phyloP scores from a whole-genome alignment of 2,888 invertebrate genomes.

The Aphrophora alni region DNA sequence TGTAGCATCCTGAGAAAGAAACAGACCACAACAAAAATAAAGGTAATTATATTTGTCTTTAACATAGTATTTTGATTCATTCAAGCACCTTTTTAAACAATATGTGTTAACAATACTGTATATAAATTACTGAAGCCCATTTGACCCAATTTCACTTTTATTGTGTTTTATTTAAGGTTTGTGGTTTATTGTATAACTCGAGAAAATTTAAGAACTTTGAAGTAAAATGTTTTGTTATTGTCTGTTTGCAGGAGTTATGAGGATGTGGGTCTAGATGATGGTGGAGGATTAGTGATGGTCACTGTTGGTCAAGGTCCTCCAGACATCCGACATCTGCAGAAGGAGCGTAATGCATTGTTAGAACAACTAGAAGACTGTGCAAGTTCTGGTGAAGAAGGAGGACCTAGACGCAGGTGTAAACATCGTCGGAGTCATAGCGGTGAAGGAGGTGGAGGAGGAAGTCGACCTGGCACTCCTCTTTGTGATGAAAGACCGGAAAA shows the following conservation, averaged over 20 bases:
- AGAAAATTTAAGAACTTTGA: no score
- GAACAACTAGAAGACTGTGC: constrained; percentile 65
- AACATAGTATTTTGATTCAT: no score
- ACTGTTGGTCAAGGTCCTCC: constrained; percentile 56
- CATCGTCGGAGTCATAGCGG: constrained; percentile 61
- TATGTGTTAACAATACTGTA: no score
- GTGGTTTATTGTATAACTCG: no score
- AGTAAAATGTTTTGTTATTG: no score
- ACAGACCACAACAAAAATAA: no score
- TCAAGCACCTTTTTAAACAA: no score
- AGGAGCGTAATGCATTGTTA: constrained; percentile 69
- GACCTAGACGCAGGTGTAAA: constrained; percentile 57
- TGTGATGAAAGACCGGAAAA: constrained; percentile 82
- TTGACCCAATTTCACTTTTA: no score
- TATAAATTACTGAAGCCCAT: no score
- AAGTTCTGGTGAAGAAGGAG: constrained; percentile 51
- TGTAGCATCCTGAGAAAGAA: no score
- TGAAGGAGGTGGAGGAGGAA: constrained; percentile 68
- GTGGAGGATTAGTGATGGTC: constrained; percentile 40
- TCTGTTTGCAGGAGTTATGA: constrained; percentile 49
- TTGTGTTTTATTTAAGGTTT: no score
- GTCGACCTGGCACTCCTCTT: constrained; percentile 84
- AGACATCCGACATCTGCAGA: constrained; percentile 72
- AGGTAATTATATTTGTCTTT: no score
- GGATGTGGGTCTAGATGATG: constrained; percentile 46